Evolutionary conservation across 2,888 invertebrate species (phyloP).

Genomic region (Sympetrum striolatum): DNA sequence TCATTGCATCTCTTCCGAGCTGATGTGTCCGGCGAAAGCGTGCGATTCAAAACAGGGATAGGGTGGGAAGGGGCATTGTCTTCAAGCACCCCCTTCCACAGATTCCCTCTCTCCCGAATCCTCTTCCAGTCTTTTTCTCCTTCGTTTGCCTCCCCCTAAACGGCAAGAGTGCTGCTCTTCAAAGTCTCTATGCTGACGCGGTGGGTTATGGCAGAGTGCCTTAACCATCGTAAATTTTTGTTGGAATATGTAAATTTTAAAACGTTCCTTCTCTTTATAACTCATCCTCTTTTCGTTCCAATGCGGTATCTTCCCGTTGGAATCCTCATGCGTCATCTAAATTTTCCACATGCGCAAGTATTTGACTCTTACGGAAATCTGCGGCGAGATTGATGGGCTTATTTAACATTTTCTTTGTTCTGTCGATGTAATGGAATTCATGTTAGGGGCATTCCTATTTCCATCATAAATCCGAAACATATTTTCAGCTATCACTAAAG

Average conservation of each 20-base stretch:
- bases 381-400: too few species aligned
- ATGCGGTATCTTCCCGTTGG: not conserved
- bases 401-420: too few species aligned
- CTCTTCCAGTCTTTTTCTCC: not conserved
- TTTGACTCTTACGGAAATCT: too few species aligned
- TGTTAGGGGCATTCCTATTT: too few species aligned
- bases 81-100: not conserved
- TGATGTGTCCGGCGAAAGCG: not conserved
- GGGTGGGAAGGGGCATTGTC: not conserved
- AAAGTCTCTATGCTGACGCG: slow-evolving; percentile 28
- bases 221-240: slow-evolving; percentile 45
- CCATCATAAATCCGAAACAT: too few species aligned
- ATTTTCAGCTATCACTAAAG: too few species aligned
- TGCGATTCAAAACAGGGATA: not conserved
- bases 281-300: not conserved
- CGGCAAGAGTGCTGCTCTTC: not conserved
- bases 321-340: too few species aligned
- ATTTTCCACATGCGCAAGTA: too few species aligned
- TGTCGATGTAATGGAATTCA: too few species aligned
- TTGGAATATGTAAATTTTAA: slow-evolving; percentile 44
- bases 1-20: not conserved
- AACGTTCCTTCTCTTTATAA: not conserved
- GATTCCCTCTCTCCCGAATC: not conserved
- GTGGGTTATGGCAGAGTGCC: slow-evolving; percentile 32
- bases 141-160: not conserved